These are phyloP conservation scores for Macropus fuliginosus DNA, from an alignment of 2,797 vertebrate genomes.

Conservation along the genomic window DNA sequence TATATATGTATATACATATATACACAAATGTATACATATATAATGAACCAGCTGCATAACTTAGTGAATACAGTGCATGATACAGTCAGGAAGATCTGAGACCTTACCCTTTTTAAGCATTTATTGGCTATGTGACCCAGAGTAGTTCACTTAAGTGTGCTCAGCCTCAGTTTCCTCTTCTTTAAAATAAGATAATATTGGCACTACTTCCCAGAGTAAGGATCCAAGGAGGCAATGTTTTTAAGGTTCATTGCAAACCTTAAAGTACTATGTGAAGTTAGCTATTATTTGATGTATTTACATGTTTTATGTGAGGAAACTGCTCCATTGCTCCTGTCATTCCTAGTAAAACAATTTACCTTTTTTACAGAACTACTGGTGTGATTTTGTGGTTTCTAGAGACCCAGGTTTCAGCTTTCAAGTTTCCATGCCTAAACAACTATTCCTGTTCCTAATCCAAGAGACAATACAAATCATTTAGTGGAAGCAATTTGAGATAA, in stretches of 20 bases:
- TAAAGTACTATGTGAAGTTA: neutral
- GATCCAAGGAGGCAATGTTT: neutral
- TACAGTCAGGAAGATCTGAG: too few species aligned
- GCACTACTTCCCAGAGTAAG: too few species aligned
- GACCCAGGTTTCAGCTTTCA: neutral
- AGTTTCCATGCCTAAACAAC: neutral
- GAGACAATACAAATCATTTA: neutral
- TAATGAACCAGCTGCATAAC: too few species aligned
- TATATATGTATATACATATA: too few species aligned
- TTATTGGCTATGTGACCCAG: neutral
- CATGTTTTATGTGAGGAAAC: neutral
- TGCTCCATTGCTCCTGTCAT: neutral
- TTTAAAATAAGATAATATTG: too few species aligned
- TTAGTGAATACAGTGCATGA: too few species aligned
- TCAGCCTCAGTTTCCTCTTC: too few species aligned
- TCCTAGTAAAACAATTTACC: neutral
- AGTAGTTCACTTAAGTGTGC: neutral
- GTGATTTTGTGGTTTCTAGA: neutral
- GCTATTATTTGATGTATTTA: neutral
- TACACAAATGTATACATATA: accelerated
- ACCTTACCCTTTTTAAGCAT: neutral
- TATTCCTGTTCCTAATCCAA: neutral
- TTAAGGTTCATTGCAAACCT: neutral
- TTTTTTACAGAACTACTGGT: neutral
- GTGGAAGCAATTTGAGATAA: neutral